Conservation (phyloP, 1,140 invertebrate genomes). For the Myzus persicae region DNA sequence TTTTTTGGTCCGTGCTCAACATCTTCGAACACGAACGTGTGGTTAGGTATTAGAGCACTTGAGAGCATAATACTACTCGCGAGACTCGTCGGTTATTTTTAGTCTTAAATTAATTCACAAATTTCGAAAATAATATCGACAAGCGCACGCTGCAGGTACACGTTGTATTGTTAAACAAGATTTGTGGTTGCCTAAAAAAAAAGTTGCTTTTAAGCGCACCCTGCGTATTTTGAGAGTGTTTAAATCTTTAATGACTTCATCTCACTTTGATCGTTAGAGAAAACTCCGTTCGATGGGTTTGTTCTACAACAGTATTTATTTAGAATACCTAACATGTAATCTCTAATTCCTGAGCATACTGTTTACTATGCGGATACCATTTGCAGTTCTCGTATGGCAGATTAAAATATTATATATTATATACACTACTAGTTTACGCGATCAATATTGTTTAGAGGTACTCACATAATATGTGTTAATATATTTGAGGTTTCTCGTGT, state of each 20-base stretch:
- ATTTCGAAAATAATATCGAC: no score
- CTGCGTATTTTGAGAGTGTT: neutral
- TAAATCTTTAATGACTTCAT: neutral
- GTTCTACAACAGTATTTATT: neutral
- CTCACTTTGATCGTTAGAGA: neutral
- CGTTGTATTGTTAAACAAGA: no score
- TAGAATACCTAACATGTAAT: neutral
- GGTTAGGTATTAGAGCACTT: no score
- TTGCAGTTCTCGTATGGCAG: neutral
- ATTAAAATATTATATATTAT: neutral
- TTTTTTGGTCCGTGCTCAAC: no score
- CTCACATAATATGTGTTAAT: neutral
- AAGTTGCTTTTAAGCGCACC: no score
- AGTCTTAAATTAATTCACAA: no score
- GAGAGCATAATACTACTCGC: no score
- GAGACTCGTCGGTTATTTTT: no score
- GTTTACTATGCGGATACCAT: neutral
- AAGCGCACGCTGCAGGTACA: no score
- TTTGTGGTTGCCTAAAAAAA: no score
- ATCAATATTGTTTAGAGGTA: neutral
- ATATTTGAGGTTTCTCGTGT: neutral
- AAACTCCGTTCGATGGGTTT: neutral
- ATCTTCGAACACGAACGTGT: no score
- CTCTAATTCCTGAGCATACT: neutral
- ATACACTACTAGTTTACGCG: neutral